Evolutionary conservation across 2,797 vertebrate species (phyloP), one percentile per base, ranked within the genome.

Genomic region (Telmatherina bonti): DNA sequence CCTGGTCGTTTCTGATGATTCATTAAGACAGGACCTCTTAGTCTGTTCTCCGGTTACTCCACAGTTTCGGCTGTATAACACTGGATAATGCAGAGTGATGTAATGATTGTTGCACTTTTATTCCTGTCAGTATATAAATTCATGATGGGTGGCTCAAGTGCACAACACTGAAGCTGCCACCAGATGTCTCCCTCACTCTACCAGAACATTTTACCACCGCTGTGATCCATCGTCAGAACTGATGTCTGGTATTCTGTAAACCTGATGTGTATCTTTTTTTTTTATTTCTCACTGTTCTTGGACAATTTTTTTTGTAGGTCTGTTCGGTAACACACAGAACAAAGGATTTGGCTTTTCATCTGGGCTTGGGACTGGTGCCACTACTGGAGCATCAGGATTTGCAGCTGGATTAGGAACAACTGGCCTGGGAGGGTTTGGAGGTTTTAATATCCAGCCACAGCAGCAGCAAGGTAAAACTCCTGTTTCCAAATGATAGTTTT

Each of bases 261-360:
- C 36, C 1, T 38, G 36, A 15, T 13, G 5, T 5, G 16, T n/a
- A n/a, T n/a, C 33, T 33, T 5, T 33, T 33, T 20, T 18, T 45
- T 70, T 6, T 41, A 24, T 53, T 71, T 57, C 30, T 58, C 16
- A 36, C 29, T 33, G 1, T 62, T 7, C 70, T 55, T 12, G 12
- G 13, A n/a, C 35, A 1, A 64, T 52, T 49, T 85, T 63, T 88
- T 1, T 89, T 86, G 70, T 71, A 91, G 93, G 96, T 24, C 91
- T 99, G 41, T 99, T 99, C 56, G 95, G 96, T 78, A 94, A 90
- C 89, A 95, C 95, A 5, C 97, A 97, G 90, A 99, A 96, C 90
- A 99, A 99, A 94, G 95, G 95, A 11, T 99, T 99, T 91, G 97
- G 96, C 64, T 99, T 99, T 85, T 94, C 96, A 1, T 93, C 96